Base-by-base conservation (phyloP, 2,113 vertebrate genomes). In the Mesoclemmys tuberculata region DNA sequence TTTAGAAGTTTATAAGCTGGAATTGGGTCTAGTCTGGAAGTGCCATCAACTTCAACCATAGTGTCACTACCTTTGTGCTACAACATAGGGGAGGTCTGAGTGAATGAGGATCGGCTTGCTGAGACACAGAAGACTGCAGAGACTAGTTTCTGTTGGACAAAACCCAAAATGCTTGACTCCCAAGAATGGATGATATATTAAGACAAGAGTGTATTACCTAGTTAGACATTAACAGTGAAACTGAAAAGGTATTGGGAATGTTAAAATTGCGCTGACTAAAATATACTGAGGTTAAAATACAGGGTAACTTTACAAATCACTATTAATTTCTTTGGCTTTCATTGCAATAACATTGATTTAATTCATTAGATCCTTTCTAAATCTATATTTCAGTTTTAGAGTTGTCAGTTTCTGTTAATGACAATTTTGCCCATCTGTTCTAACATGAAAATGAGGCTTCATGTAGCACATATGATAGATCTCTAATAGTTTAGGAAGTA, bases 371-470 rank as follows among this genome's bases (percentile, higher is more conserved):
- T 98, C 97, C 98, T 98, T 98, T 98, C 98, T 97, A 97, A 97
- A 98, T 98, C 98, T 98, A 98, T 98, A 98, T 98, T 98, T 98
- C 98, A 98, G 98, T 98, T 98, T 98, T 98, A 98, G 98, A 98
- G 98, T 98, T 98, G 98, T 98, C 98, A 98, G 98, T 98, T 98
- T 98, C 98, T 97, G 98, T 98, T 98, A 98, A 98, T 98, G 98
- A 98, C 98, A 98, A 98, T 98, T 98, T 98, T 97, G 97, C 97
- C 98, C 98, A 98, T 98, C 98, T 98, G 98, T 98, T 98, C 98
- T 97, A 94, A 97, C 96, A 98, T 49, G 97, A 98, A 97, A 98
- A 98, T 96, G 98, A 98, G 98, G 97, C 98, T 97, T 97, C 97
- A 96, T 93, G 98, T 97, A 74, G 96, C 95, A 96, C 98, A 98